Base-by-base conservation (phyloP, 2,113 vertebrate species). In the Forbesichthys papilliferus region DNA sequence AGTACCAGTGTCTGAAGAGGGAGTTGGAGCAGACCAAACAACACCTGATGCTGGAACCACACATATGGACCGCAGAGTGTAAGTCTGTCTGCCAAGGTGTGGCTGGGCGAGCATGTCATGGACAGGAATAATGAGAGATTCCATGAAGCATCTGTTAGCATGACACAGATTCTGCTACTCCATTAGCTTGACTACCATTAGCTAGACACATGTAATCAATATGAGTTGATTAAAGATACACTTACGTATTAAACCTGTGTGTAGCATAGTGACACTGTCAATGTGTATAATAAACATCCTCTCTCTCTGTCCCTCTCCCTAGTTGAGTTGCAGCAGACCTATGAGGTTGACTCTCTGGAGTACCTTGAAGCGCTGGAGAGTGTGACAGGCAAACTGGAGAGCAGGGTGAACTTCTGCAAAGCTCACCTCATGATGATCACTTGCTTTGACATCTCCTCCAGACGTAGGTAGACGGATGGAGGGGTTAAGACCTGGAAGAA, bases 401-500 rank as follows among this genome's bases (percentile, higher is more conserved):
- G 89, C 86, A 94, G 96, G 12, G 96, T 99, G 74, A 98, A 99
- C 90, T 99, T 98, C 93, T 99, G 97, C 93, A 99, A 99, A 92
- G 95, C 97, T 49, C 97, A 98, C 80, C 96, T 99, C 73, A 99
- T 99, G 98, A 98, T 99, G 97, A 93, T 99, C 87, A 99, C 98
- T 75, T 99, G 98, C 90, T 99, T 99, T 4, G 98, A 99, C 74
- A 91, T 98, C 87, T 96, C 96, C 63, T 97, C 95, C 63, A 91
- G 94, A 75, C 93, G 94, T 58, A 93, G 95, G 72, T 98, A 94
- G 93, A 88, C 9, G 20, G 27, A 59, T 34, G 77, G 82, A 47
- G 57, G 46, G 51, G 49, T 46, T 27, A 55, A 36, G 7, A 36
- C 69, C 6, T 3, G 10, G 51, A 36, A 71, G 58, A 36, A 27